A percentile compares a stretch with the other conserved stretches of the same genome.
Conservation (phyloP, 2,888 invertebrate genomes). For the Plagodis pulveraria region DNA sequence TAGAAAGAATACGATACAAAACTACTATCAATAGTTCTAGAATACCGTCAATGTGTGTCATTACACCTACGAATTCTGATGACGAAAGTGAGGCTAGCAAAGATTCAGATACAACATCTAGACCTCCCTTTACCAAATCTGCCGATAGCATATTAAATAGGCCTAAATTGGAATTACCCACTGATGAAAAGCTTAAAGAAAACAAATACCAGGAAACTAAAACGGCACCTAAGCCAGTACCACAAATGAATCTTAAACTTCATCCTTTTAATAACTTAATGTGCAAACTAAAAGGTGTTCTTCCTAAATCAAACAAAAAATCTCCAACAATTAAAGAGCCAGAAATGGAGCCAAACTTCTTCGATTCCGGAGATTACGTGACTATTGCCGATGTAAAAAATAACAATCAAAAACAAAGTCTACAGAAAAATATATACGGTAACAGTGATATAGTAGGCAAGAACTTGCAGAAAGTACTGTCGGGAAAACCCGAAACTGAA, state of each 20-base stretch:
- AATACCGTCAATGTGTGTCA: constrained; percentile 96
- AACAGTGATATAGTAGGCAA: constrained; percentile 88
- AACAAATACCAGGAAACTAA: constrained; percentile 54
- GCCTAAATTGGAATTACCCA: constrained; percentile 73
- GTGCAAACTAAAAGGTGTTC: constrained; percentile 88
- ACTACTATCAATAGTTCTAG: constrained; percentile 94
- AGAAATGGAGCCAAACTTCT: constrained; percentile 74
- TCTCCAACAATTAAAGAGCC: constrained; percentile 77
- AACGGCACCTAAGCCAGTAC: constrained; percentile 50
- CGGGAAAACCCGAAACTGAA: constrained; percentile 88
- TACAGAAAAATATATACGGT: constrained; percentile 82
- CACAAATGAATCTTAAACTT: constrained; percentile 67
- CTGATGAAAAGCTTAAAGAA: constrained; percentile 64
- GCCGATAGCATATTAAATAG: constrained; percentile 48
- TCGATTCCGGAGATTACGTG: constrained; percentile 92
- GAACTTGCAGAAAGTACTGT: constrained; percentile 84
- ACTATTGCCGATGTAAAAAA: constrained; percentile 93
- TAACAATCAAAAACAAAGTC: constrained; percentile 87
- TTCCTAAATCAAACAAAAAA: constrained; percentile 82
- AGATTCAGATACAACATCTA: constrained; percentile 49
- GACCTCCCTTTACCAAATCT: constrained; percentile 35
- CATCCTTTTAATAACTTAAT: constrained; percentile 90
- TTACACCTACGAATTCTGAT: constrained; percentile 94
- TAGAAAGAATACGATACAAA: constrained; percentile 93
- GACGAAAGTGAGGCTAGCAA: constrained; percentile 88